These are phyloP conservation scores for Incurvaria masculella DNA, from an alignment of 2,888 invertebrate species.

Conservation along the genomic window DNA sequence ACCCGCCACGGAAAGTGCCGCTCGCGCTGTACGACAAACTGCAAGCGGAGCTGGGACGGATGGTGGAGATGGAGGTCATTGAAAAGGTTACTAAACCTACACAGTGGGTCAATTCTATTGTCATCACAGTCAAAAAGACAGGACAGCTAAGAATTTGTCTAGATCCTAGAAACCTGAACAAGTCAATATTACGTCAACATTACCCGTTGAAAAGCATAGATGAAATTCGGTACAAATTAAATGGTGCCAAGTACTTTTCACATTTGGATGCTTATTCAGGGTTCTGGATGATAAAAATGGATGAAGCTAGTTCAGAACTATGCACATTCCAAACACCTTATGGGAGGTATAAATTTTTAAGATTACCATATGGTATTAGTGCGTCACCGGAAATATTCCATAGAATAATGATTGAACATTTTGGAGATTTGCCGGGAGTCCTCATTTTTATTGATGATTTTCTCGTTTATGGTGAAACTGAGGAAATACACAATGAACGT, in stretches of 20 bases:
- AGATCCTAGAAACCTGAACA: no score
- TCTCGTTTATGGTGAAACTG: no score
- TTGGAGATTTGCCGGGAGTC: constrained; percentile 10
- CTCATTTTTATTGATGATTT: constrained; percentile 11
- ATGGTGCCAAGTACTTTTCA: not conserved
- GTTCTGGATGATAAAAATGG: constrained; percentile 2
- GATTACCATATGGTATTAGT: constrained; percentile 17
- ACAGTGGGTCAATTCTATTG: no score
- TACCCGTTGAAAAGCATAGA: constrained; percentile 1
- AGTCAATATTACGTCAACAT: no score
- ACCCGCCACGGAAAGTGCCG: no score
- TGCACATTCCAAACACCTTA: constrained; percentile 3
- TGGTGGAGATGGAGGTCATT: no score
- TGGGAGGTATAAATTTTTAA: not conserved
- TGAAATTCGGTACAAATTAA: not conserved
- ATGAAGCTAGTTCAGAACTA: not conserved
- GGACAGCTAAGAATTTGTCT: no score
- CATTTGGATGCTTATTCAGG: constrained; percentile 1
- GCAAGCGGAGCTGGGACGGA: no score
- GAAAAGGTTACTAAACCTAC: no score
- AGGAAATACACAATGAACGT: no score
- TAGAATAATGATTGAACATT: constrained; percentile 10
- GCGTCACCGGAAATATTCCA: constrained; percentile 14
- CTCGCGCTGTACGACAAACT: no score
- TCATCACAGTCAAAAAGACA: no score